Percentiles rank a stretch among this genome's conserved stretches.
Conservation (phyloP, 2,113 vertebrate species). For the Poeciliopsis turrubarensis region DNA sequence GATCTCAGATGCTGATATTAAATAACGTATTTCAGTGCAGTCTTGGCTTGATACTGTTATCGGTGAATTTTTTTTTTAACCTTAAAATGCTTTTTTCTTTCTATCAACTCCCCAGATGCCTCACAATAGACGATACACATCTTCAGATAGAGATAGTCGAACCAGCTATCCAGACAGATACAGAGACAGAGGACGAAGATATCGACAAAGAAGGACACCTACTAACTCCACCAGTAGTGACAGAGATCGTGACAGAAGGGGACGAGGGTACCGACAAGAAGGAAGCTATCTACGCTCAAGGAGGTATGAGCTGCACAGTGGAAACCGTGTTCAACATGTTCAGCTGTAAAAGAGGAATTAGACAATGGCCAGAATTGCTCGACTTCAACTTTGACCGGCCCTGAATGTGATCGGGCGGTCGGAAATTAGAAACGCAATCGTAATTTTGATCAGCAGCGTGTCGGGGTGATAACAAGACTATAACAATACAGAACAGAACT, state of each 20-base stretch:
- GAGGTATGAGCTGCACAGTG: constrained; percentile 65
- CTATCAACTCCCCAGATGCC: constrained; percentile 84
- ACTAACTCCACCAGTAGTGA: constrained; percentile 87
- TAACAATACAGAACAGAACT: too few relatives aligned
- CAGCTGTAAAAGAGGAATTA: not conserved
- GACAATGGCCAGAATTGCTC: too few relatives aligned
- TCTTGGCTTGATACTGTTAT: not conserved
- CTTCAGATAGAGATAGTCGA: constrained; percentile 93
- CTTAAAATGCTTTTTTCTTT: not conserved
- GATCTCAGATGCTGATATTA: not conserved
- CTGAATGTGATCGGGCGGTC: too few relatives aligned
- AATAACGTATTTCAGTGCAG: not conserved
- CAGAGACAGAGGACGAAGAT: constrained; percentile 86
- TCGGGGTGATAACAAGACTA: too few relatives aligned
- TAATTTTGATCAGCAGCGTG: too few relatives aligned
- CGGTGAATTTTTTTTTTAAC: not conserved
- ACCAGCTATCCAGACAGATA: constrained; percentile 91
- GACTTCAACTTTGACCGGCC: too few relatives aligned
- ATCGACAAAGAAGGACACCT: constrained; percentile 87
- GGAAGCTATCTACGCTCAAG: constrained; percentile 75
- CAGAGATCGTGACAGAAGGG: constrained; percentile 64
- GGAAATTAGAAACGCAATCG: too few relatives aligned
- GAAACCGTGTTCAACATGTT: not conserved
- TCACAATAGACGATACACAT: constrained; percentile 90
- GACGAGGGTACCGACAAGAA: constrained; percentile 72